A percentile compares a stretch with the other conserved stretches of the same genome.
Conservation (phyloP, 2,888 invertebrate species). For the Fragum fragum region DNA sequence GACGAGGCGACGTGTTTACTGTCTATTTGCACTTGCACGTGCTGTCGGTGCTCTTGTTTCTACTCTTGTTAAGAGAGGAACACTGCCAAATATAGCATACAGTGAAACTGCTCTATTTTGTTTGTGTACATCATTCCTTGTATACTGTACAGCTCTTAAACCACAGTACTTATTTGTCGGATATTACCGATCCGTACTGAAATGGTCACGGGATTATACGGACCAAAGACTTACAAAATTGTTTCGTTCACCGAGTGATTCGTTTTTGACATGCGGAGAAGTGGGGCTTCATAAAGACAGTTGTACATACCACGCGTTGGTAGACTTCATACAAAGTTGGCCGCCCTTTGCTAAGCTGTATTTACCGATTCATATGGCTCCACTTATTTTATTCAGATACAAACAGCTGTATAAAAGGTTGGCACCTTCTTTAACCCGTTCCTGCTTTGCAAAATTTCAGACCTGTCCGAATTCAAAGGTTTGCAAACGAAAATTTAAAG, state of each 20-base stretch:
- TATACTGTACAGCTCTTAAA: constrained; percentile 73
- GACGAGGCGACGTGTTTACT: constrained; percentile 70
- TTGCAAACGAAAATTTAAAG: no score
- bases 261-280: constrained; percentile 76
- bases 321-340: constrained; percentile 74
- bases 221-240: constrained; percentile 67
- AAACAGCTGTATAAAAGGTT: constrained; percentile 73
- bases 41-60: constrained; percentile 77
- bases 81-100: constrained; percentile 72
- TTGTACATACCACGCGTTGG: constrained; percentile 73
- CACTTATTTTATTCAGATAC: constrained; percentile 75
- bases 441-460: no score
- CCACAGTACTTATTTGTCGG: constrained; percentile 75
- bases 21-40: constrained; percentile 77
- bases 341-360: constrained; percentile 79
- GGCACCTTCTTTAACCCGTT: no score
- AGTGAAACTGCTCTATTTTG: constrained; percentile 76
- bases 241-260: constrained; percentile 71
- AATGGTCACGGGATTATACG: constrained; percentile 80
- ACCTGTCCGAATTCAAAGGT: no score
- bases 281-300: constrained; percentile 73
- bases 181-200: constrained; percentile 79
- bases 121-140: constrained; percentile 71
- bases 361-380: constrained; percentile 79
- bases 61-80: constrained; percentile 73